Evolutionary conservation across 2,888 invertebrate species (phyloP).

Genomic region (Oscheius sp.): DNA sequence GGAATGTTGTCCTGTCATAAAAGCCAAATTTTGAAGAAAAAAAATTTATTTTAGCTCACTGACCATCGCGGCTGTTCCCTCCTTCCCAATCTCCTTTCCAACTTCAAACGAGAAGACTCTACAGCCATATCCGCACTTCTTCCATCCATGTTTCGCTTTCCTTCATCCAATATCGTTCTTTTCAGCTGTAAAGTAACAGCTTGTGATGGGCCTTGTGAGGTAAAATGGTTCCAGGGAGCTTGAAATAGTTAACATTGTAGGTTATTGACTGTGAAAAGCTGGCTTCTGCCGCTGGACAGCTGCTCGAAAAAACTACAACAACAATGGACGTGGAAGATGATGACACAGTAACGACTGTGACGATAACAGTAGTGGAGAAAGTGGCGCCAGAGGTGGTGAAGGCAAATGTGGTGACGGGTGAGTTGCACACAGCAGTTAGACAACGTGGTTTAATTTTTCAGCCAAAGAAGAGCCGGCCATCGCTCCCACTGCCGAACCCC

Average conservation of each 20-base stretch:
- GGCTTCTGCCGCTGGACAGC: slow-evolving; percentile 29
- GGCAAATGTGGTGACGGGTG: background rate
- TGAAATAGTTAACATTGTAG: slow-evolving; percentile 1
- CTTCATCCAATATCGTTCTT: slow-evolving; percentile 32
- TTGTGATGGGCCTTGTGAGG: slow-evolving; percentile 44
- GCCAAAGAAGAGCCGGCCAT: background rate
- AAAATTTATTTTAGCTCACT: slow-evolving; percentile 37
- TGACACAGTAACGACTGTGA: background rate
- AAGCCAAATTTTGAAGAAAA: no score
- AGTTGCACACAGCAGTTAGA: no score
- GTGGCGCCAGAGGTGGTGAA: background rate
- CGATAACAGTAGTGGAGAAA: slow-evolving; percentile 16
- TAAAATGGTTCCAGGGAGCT: background rate
- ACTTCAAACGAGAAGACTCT: slow-evolving; percentile 37
- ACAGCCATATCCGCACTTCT: slow-evolving; percentile 36
- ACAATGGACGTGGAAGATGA: slow-evolving; percentile 29
- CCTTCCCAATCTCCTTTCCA: slow-evolving; percentile 38
- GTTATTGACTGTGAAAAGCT: slow-evolving; percentile 15
- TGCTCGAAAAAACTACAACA: slow-evolving; percentile 38
- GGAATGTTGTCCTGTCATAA: no score
- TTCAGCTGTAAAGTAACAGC: slow-evolving; percentile 38
- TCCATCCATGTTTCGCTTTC: slow-evolving; percentile 52
- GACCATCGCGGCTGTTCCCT: slow-evolving; percentile 49
- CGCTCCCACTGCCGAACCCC: slow-evolving; percentile 17
- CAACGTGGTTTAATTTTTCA: background rate